Evolutionary conservation across 2,888 invertebrate species (phyloP), one percentile per base, ranked within the genome.

Genomic region (Drosophila lacicola): DNA sequence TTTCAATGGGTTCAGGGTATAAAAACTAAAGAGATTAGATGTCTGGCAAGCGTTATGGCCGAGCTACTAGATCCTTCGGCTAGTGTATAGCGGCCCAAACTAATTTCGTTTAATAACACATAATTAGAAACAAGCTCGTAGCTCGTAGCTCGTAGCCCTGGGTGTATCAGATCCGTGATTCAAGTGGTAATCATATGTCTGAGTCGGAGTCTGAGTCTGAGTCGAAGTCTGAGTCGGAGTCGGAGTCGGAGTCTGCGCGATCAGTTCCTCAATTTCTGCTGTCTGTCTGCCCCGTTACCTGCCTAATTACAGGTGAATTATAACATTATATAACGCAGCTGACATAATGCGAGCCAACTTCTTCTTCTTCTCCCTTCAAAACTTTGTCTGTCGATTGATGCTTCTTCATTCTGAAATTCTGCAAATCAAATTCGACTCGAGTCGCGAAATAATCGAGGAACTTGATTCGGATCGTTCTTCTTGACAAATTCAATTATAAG

Each of bases 41-140:
- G 17, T 10, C 8, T 19, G 6, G 21, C 51, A 51, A n/a, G 37
- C 6, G 10, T 29, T n/a, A 5, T 29, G 13, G 25, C 9, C 9
- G 34, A 25, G 6, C n/a, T 8, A 6, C 33, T 37, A 4, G 34
- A 49, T 25, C 10, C n/a, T 36, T 25, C 14, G 1, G n/a, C n/a
- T 33, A 37, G 37, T 33, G 41, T 29, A 49, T 6, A 6, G 14
- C 19, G 11, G 29, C 2, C 47, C 9, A n/a, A 49, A 41, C 47
- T 49, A 49, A 65, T 19, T 65, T 25, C 9, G 19, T 41, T 49
- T 63, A 66, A 63, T 63, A 50, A 66, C 66, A 49, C 50, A 63
- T 63, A 49, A 63, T 63, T 63, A 65, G 41, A 39, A 65, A 36
- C 11, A 4, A 29, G 34, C 6, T 41, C 25, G 39, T 19, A 25